Conservation (phyloP, 2,888 invertebrate species). For the Cryptosula pallasiana region DNA sequence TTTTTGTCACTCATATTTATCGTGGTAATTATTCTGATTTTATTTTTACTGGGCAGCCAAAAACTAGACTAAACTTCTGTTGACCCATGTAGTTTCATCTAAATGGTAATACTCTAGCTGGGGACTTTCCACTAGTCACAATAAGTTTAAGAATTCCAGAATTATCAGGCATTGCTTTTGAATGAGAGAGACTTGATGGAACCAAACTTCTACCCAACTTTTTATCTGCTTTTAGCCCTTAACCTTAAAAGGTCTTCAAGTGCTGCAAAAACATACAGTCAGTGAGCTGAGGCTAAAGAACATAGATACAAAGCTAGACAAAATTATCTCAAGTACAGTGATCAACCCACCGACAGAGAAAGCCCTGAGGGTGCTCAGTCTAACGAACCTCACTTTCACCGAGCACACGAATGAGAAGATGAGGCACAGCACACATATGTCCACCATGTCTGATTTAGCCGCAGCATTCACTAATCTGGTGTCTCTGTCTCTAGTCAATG, state of each 20-base stretch:
- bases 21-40: no score
- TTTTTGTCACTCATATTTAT: no score
- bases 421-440: not conserved
- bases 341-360: not conserved
- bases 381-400: not conserved
- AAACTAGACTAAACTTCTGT: no score
- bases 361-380: not conserved
- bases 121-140: no score
- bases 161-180: no score
- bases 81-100: no score
- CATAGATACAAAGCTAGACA: not conserved
- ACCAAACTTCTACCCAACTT: no score
- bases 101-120: no score
- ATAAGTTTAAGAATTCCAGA: no score
- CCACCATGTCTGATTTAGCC: not conserved
- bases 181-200: no score
- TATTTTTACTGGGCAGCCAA: no score
- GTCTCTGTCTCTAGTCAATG: not conserved
- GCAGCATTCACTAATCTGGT: not conserved
- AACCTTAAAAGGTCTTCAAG: not conserved
- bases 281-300: not conserved
- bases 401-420: not conserved
- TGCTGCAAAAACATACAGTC: not conserved
- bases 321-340: not conserved
- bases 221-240: not conserved